Base-by-base conservation (phyloP, 2,888 invertebrate genomes). In the Xestia sexstrigata region DNA sequence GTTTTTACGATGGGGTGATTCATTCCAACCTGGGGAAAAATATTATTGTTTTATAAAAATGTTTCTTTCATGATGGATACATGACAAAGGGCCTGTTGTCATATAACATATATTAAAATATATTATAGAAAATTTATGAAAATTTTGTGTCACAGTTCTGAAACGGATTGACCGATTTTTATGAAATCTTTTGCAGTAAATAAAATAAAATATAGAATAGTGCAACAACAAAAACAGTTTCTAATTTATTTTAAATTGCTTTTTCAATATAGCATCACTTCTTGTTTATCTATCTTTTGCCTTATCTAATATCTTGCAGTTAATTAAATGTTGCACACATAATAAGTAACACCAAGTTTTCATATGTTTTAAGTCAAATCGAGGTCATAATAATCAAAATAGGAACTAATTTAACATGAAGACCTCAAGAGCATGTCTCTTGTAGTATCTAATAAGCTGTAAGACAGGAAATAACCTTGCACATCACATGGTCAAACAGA, bases 1-100 rank as follows among this genome's bases (percentile, higher is more conserved):
- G 98, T 99, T 95, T 98, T 98, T 71, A 99, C 95, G 52, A 99
- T 96, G 0, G 99, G 99, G 95, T 99, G 99, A 92, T 98, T 98
- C 17, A 98, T 98, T 78, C 98, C 98, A 73, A 99, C 98, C 92
- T 97, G 91, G 4, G 89, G 42, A 74, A 30, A 80, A 70, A 58
- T 23, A 60, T 26, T 42, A 5, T 42, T 30, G 0, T 7, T 45
- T 11, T 1, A 8, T 30, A 2, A n/a, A 55, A 42, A 30, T 17
- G 6, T 1, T 17, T 26, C 11, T 11, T n/a, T 55, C n/a, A 52
- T n/a, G 52, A 5, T 58, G 7, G 2, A 39, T 23, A 62, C 20
- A 62, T 11, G 23, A 23, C 23, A 23, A 62, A 30, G 58, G 8
- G 60, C 17, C 9, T 62, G 20, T 30, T 60, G 17, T 62, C 4